phyloP scores from a whole-genome alignment of 1,140 invertebrate genomes.

The Drosophila santomea region DNA sequence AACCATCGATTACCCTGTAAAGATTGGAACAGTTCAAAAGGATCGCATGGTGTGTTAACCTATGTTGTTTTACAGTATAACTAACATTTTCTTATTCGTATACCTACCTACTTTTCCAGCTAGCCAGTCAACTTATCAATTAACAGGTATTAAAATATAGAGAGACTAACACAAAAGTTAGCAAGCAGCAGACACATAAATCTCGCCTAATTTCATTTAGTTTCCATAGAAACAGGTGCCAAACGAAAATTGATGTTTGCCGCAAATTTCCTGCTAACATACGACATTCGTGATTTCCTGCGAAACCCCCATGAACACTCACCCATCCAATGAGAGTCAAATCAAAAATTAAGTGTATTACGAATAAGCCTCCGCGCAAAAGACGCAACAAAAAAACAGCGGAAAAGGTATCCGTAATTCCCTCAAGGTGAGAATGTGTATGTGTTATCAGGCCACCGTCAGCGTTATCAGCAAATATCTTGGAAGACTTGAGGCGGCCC shows the following conservation, averaged over 20 bases:
- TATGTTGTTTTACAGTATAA: no score
- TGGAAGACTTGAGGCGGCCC: slow-evolving; percentile 52
- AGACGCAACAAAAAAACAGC: slow-evolving; percentile 15
- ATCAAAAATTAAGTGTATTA: slow-evolving; percentile 41
- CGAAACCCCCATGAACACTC: slow-evolving; percentile 46
- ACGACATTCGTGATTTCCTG: slow-evolving; percentile 41
- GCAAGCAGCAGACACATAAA: slow-evolving; percentile 44
- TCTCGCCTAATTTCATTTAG: slow-evolving; percentile 60
- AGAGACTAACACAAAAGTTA: background rate
- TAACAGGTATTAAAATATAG: slow-evolving; percentile 8
- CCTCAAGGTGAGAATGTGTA: slow-evolving; percentile 29
- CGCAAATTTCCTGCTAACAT: slow-evolving; percentile 43
- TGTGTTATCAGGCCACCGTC: slow-evolving; percentile 65
- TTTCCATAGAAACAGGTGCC: slow-evolving; percentile 20
- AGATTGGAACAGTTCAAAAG: no score
- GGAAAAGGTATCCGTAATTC: slow-evolving; percentile 47
- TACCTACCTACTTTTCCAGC: no score
- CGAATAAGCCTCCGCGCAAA: slow-evolving; percentile 51
- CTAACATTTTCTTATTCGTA: no score
- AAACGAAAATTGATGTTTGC: slow-evolving; percentile 50
- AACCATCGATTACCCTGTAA: background rate
- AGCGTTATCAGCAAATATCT: slow-evolving; percentile 73
- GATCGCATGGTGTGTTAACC: no score
- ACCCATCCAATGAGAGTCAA: slow-evolving; percentile 14
- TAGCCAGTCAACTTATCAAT: background rate